Evolutionary conservation across 1,140 invertebrate species (phyloP).

Genomic region (Mycetomoellerius zeteki): DNA sequence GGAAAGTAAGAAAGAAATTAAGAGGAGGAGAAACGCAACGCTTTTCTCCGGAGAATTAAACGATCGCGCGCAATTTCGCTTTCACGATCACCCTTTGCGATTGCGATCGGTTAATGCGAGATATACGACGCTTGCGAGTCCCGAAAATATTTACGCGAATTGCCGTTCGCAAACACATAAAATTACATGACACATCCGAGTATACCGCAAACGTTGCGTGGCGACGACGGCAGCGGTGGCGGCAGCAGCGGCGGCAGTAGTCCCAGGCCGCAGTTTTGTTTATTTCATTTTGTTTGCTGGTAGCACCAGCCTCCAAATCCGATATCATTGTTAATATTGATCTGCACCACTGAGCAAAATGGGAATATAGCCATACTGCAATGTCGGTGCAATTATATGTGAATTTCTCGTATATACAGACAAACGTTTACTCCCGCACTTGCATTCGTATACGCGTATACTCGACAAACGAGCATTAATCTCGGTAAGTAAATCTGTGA

Average conservation of each 20-base stretch:
- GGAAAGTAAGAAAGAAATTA: slow-evolving; percentile 10
- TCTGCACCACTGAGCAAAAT: slow-evolving; percentile 60
- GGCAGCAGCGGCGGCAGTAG: background rate
- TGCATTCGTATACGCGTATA: slow-evolving; percentile 10
- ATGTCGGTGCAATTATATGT: slow-evolving; percentile 64
- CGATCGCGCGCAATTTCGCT: slow-evolving; percentile 35
- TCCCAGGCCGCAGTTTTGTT: slow-evolving; percentile 68
- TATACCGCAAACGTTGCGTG: slow-evolving; percentile 65
- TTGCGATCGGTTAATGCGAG: background rate
- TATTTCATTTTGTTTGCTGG: slow-evolving; percentile 77
- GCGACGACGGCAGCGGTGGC: slow-evolving; percentile 13
- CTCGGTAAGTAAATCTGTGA: slow-evolving; percentile 64
- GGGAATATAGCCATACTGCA: slow-evolving; percentile 52
- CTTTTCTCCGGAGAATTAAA: background rate
- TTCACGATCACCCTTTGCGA: background rate
- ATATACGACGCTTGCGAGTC: slow-evolving; percentile 38
- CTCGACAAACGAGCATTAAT: slow-evolving; percentile 63
- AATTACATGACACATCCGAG: slow-evolving; percentile 73
- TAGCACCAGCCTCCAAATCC: slow-evolving; percentile 63
- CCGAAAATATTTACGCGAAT: slow-evolving; percentile 74
- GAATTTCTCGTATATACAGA: slow-evolving; percentile 14
- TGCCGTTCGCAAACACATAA: slow-evolving; percentile 77
- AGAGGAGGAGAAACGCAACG: background rate
- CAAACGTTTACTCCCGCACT: background rate
- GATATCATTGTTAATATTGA: slow-evolving; percentile 78